These are phyloP conservation scores for Labeo calbasu DNA, from an alignment of 2,797 vertebrate genomes.

Conservation along the genomic window DNA sequence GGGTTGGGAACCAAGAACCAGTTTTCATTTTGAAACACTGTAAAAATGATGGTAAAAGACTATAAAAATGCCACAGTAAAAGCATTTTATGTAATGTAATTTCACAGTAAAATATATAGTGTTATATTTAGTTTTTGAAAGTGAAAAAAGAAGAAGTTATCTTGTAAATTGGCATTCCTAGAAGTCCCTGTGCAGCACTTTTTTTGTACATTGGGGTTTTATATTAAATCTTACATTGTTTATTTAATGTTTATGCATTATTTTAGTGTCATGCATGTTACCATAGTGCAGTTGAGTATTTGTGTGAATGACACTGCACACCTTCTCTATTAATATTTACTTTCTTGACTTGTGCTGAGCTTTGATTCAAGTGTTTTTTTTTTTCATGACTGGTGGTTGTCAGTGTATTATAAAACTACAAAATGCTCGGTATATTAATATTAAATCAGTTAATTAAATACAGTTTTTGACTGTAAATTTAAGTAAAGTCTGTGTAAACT, in stretches of 20 bases:
- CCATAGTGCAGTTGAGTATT: background rate
- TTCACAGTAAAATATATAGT: background rate
- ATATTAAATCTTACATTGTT: background rate
- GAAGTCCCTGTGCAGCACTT: background rate
- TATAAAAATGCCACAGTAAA: no score
- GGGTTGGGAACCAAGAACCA: background rate
- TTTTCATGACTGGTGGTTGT: background rate
- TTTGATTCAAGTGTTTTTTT: background rate
- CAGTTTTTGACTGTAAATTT: background rate
- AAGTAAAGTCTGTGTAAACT: background rate
- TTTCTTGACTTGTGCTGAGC: background rate
- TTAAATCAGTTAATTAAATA: background rate
- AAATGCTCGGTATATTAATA: background rate
- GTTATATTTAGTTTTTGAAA: background rate
- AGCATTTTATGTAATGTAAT: background rate
- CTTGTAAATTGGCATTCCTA: background rate
- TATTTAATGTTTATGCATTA: background rate
- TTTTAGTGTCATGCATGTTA: background rate
- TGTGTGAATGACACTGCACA: background rate
- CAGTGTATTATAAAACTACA: background rate
- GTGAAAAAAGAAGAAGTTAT: background rate
- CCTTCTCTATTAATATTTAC: background rate
- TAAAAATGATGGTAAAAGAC: no score
- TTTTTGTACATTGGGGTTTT: background rate
- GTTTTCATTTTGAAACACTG: background rate